phyloP scores from a whole-genome alignment of 2,888 invertebrate genomes.

The Cryptosula pallasiana region DNA sequence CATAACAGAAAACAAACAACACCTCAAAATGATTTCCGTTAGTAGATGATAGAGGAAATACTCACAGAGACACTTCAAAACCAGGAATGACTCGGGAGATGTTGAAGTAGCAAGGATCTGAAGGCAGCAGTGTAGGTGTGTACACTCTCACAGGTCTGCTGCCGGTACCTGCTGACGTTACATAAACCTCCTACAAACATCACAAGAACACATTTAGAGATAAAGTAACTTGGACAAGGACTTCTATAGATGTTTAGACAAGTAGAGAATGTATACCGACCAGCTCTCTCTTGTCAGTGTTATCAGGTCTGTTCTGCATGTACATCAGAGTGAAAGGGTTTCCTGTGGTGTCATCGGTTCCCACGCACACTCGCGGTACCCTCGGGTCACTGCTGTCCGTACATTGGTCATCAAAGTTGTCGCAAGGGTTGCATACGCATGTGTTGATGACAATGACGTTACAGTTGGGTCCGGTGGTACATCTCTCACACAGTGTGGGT shows the following conservation, averaged over 20 bases:
- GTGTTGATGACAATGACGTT: not conserved
- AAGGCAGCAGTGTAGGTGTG: not conserved
- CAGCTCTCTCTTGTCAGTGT: conserved; percentile 15
- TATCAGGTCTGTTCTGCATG: conserved; percentile 22
- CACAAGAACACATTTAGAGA: too few relatives aligned
- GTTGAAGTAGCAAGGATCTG: not conserved
- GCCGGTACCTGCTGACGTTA: not conserved
- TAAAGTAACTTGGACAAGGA: not conserved
- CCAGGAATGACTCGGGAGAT: not conserved
- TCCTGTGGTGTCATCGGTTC: not conserved
- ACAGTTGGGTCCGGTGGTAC: not conserved
- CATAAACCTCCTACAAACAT: not conserved
- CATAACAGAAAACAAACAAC: too few relatives aligned
- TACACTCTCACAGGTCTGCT: not conserved
- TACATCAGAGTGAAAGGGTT: conserved; percentile 18
- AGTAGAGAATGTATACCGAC: not conserved
- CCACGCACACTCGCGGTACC: not conserved
- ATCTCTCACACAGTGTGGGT: not conserved
- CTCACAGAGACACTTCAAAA: not conserved
- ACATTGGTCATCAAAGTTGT: conserved; percentile 15
- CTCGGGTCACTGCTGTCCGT: not conserved
- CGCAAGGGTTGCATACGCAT: conserved; percentile 11
- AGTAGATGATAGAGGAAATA: not conserved
- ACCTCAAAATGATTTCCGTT: too few relatives aligned
- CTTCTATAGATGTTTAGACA: too few relatives aligned